These are phyloP conservation scores for Bostrychus sinensis DNA, from an alignment of 2,113 vertebrate species.

Conservation along the genomic window DNA sequence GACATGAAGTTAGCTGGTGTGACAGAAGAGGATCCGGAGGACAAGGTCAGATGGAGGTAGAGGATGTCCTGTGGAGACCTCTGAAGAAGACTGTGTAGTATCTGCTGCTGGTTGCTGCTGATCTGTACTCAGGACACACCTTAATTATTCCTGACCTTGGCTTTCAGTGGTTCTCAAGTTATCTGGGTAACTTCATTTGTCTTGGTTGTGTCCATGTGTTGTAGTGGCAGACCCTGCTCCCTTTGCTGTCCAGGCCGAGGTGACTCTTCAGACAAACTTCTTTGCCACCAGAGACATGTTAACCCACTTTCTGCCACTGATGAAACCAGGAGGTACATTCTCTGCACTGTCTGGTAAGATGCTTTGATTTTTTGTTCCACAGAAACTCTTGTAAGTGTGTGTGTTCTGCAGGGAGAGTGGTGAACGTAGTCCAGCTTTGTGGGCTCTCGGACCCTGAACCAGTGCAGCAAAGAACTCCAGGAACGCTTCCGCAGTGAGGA, in stretches of 20 bases:
- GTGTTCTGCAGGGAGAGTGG: slow-evolving; percentile 80
- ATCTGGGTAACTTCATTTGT: not conserved
- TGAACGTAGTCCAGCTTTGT: slow-evolving; percentile 87
- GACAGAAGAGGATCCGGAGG: too few species aligned
- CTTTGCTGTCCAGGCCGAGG: slow-evolving; percentile 85
- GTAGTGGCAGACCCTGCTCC: slow-evolving; percentile 82
- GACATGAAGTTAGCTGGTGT: too few species aligned
- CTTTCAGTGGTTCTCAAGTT: too few species aligned
- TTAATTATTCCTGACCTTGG: too few species aligned
- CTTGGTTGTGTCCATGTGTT: not conserved
- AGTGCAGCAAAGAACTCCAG: slow-evolving; percentile 85
- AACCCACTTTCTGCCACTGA: slow-evolving; percentile 86
- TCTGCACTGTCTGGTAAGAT: too few species aligned
- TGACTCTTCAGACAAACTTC: slow-evolving; percentile 91
- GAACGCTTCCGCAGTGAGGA: slow-evolving; percentile 84
- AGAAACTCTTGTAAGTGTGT: not conserved
- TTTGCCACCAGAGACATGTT: slow-evolving; percentile 87
- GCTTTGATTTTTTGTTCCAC: too few species aligned
- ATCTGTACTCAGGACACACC: too few species aligned
- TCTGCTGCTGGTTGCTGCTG: too few species aligned
- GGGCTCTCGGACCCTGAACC: slow-evolving; percentile 56
- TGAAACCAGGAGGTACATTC: slow-evolving; percentile 88
- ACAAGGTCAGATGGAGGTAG: too few species aligned
- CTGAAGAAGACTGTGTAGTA: too few species aligned
- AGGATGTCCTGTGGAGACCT: too few species aligned